phyloP scores from a whole-genome alignment of 2,797 vertebrate species.

The Synaphobranchus kaupii region DNA sequence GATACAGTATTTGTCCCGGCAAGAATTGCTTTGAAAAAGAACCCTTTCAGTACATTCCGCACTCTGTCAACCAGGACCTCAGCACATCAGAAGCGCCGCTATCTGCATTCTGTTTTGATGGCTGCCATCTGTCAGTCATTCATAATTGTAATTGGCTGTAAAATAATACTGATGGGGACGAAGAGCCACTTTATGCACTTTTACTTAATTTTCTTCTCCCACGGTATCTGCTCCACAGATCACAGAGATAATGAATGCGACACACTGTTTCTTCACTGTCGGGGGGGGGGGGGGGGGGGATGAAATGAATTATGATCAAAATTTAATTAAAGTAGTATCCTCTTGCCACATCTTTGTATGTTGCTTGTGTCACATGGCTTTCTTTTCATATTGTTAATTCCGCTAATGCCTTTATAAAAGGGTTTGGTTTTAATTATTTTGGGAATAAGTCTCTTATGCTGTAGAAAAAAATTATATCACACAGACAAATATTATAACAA shows the following conservation, averaged over 20 bases:
- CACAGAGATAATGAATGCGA: neutral
- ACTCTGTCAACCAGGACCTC: neutral
- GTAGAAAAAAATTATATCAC: neutral
- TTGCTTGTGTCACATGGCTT: neutral
- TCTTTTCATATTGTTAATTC: neutral
- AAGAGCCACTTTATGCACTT: neutral
- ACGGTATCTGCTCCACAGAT: neutral
- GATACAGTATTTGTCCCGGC: neutral
- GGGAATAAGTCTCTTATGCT: neutral
- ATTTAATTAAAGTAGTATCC: neutral
- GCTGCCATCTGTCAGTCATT: neutral
- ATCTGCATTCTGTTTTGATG: neutral
- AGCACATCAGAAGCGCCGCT: neutral
- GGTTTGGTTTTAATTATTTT: neutral
- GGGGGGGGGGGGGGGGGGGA: no score
- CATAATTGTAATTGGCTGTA: conserved; percentile 3
- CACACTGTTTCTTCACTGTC: neutral
- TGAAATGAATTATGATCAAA: neutral
- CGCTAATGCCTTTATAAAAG: neutral
- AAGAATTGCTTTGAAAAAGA: neutral
- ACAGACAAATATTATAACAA: neutral
- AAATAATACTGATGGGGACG: neutral
- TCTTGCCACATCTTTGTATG: neutral
- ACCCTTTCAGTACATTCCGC: neutral
- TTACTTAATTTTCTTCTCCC: neutral